These are phyloP conservation scores for Physella acuta DNA, from an alignment of 1,140 invertebrate species.

Conservation along the genomic window DNA sequence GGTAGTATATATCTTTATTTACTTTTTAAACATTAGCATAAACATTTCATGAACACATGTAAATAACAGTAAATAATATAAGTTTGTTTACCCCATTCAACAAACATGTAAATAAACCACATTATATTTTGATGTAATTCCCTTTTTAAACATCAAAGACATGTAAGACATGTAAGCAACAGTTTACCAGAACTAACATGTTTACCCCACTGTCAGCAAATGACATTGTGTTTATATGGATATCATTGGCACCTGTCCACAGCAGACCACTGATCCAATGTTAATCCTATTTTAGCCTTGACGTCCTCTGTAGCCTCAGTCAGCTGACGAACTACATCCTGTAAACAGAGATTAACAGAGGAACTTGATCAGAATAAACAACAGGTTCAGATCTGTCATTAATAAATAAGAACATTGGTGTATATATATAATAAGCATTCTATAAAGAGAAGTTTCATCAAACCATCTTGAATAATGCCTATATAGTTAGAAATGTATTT, in stretches of 20 bases:
- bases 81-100: too few species aligned
- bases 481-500: background rate
- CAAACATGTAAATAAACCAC: too few species aligned
- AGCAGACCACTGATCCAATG: conserved; percentile 50
- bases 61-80: too few species aligned
- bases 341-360: conserved; percentile 17
- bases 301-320: conserved; percentile 45
- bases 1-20: too few species aligned
- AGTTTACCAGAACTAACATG: too few species aligned
- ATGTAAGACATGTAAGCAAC: too few species aligned
- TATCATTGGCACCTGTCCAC: conserved; percentile 50
- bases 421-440: background rate
- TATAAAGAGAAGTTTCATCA: background rate
- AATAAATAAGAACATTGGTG: background rate
- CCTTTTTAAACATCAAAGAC: too few species aligned
- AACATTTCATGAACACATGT: too few species aligned
- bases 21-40: too few species aligned
- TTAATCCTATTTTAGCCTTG: conserved; percentile 46
- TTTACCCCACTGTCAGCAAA: too few species aligned
- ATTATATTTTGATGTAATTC: too few species aligned
- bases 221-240: too few species aligned
- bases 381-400: background rate
- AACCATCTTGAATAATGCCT: background rate
- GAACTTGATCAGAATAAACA: background rate
- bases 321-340: conserved; percentile 49